phyloP scores from a whole-genome alignment of 2,888 invertebrate genomes.

The Acrocyrtus sp. region DNA sequence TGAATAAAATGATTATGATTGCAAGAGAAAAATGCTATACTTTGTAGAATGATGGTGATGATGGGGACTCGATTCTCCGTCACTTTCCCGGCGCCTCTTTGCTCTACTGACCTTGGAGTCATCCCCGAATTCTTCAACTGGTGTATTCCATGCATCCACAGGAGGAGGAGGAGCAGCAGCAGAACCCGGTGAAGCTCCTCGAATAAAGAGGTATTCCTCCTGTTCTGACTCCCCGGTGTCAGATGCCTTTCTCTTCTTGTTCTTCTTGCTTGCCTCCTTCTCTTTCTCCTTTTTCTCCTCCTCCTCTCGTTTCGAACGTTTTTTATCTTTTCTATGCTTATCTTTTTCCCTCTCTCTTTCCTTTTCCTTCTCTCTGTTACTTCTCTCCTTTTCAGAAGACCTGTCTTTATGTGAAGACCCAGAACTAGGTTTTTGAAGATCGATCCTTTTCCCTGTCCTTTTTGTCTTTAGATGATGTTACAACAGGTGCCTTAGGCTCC shows the following conservation, averaged over 20 bases:
- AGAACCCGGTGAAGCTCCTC: slow-evolving; percentile 76
- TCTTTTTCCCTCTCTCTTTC: slow-evolving; percentile 34
- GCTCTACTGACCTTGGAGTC: slow-evolving; percentile 37
- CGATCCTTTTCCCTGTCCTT: slow-evolving; percentile 31
- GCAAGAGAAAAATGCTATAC: neutral
- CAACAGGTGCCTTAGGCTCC: slow-evolving; percentile 61
- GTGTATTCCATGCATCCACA: slow-evolving; percentile 30
- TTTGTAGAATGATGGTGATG: slow-evolving; percentile 27
- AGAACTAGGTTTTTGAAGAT: slow-evolving; percentile 12
- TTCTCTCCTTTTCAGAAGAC: slow-evolving; percentile 36
- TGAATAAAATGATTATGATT: no score
- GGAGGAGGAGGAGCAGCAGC: slow-evolving; percentile 10
- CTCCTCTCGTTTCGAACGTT: slow-evolving; percentile 44
- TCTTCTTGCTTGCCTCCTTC: slow-evolving; percentile 46
- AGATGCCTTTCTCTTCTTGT: slow-evolving; percentile 46
- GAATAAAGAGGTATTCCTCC: slow-evolving; percentile 81
- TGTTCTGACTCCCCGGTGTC: slow-evolving; percentile 72
- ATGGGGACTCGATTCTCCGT: slow-evolving; percentile 19
- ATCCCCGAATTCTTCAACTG: slow-evolving; percentile 47
- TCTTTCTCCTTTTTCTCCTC: slow-evolving; percentile 48
- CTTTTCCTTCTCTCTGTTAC: slow-evolving; percentile 33
- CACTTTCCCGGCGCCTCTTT: slow-evolving; percentile 29
- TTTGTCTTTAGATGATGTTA: slow-evolving; percentile 7
- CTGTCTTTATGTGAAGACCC: slow-evolving; percentile 10
- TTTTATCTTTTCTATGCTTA: slow-evolving; percentile 41